Base-by-base conservation (phyloP, 2,113 vertebrate species). In the Protomyctophum bolini region DNA sequence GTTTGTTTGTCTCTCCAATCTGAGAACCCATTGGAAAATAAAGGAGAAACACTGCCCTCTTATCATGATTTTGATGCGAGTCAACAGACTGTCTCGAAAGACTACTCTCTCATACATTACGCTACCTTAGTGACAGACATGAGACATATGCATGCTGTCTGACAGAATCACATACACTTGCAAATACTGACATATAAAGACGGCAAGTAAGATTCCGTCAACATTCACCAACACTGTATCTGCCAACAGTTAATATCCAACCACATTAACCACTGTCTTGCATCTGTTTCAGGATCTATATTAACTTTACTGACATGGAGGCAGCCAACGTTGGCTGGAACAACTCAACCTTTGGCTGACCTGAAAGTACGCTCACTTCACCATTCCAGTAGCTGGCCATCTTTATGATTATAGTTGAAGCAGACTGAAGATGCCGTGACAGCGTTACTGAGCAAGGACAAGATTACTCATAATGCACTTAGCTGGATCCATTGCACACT, bases 271-370 rank as follows among this genome's bases (percentile, higher is more conserved):
- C 46, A 57, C 8, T 84, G 73, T 77, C 2, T 66, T 58, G 2
- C 78, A 49, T 87, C 68, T 77, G 0, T 87, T 90, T 72, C 82
- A 94, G 93, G 88, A 90, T 94, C 78, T 94, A 94, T 54, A 76
- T 94, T 61, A 92, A 90, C 76, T 94, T 93, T 69, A 49, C 86
- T 15, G 91, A 94, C 75, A 90, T 94, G 89, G 86, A 88, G 1
- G 87, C 88, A 68, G 79, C 69, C 46, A 94, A 94, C 50, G 92
- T 94, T 71, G 92, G 70, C 54, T 93, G 90, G 90, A 93, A 92
- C 85, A 93, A 79, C 83, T 67, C 73, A 3, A 94, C 93, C 7
- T 94, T 94, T 66, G 92, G 87, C 73, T 93, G 81, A 93, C 75
- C 64, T 56, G 58, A 15, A 77, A 11, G n/a, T 51, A n/a, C 56